Base-by-base conservation (phyloP, 1,140 invertebrate genomes). In the Phthorimaea operculella region DNA sequence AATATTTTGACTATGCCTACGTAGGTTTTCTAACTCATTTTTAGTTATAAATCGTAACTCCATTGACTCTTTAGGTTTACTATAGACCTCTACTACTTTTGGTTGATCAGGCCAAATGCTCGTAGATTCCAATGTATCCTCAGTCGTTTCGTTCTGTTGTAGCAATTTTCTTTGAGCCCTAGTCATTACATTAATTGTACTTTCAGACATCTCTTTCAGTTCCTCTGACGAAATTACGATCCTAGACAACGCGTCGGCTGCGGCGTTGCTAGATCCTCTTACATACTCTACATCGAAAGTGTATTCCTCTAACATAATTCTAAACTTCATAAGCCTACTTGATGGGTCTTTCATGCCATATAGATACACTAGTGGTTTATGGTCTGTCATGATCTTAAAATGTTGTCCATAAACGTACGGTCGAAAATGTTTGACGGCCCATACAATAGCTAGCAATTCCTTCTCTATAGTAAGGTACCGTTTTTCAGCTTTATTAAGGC, bases 201-300 rank as follows among this genome's bases (percentile, higher is more conserved):
- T 18, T 34, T 54, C 48, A 55, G 49, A 12, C 52, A 63, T 58
- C 11, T 52, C 28, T 53, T 63, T 63, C 16, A 49, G n/a, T 49
- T 49, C 16, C 7, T 18, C 18, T 18, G 47, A 49, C n/a, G 47
- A 18, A 8, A 49, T 11, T 4, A 8, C 3, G 5, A 60, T 58
- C 50, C 58, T 17, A 47, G 57, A 59, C 34, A 65, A 55, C 1
- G 59, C 63, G 39, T 65, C 63, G 57, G 63, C 59, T 45, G 57
- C 55, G 34, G 55, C 57, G 12, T 65, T 65, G 10, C 59, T 47
- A 9, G 52, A 57, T 42, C 63, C 59, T 52, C 56, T 57, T n/a
- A 65, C 34, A 42, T 65, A 65, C 33, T 58, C 53, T 44, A 64
- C 52, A 6, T 44, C 14, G 54, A 51, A 63, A 16, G 55, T 34